Percentiles rank a stretch among this genome's conserved stretches.
Conservation (phyloP, 1,140 invertebrate species). For the Trinorchestia longiramus region DNA sequence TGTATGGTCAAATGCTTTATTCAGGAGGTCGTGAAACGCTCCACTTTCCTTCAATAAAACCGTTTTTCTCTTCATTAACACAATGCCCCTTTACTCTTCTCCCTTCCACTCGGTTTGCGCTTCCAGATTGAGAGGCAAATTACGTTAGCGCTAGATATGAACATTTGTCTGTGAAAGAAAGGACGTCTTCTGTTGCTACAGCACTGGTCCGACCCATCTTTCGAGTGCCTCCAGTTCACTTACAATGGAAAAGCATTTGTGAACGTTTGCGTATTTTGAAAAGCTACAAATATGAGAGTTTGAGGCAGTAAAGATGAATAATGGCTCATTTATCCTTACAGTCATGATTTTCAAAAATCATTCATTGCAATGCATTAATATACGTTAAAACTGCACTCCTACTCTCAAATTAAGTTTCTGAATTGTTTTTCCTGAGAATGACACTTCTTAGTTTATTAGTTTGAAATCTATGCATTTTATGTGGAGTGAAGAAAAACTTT, state of each 20-base stretch:
- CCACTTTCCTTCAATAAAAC: not conserved
- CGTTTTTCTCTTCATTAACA: not conserved
- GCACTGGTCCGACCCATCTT: not conserved
- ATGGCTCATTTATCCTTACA: too few species aligned
- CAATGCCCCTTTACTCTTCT: not conserved
- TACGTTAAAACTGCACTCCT: not conserved
- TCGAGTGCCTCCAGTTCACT: not conserved
- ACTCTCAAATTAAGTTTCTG: not conserved
- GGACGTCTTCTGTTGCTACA: not conserved
- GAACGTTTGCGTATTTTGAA: not conserved
- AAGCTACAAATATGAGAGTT: too few species aligned
- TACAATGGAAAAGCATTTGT: not conserved
- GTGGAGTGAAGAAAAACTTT: too few species aligned
- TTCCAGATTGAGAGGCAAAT: not conserved
- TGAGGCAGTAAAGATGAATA: too few species aligned
- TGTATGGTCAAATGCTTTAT: not conserved
- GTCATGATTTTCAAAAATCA: too few species aligned
- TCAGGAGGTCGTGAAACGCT: not conserved
- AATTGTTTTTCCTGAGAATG: not conserved
- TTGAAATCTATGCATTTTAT: too few species aligned
- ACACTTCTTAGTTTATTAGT: not conserved
- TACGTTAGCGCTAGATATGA: not conserved
- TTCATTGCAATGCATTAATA: too few species aligned
- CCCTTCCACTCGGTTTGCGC: not conserved
- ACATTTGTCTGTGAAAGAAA: not conserved